These are phyloP conservation scores for Polylopha cassiicola DNA, from an alignment of 2,888 invertebrate species.

Conservation along the genomic window DNA sequence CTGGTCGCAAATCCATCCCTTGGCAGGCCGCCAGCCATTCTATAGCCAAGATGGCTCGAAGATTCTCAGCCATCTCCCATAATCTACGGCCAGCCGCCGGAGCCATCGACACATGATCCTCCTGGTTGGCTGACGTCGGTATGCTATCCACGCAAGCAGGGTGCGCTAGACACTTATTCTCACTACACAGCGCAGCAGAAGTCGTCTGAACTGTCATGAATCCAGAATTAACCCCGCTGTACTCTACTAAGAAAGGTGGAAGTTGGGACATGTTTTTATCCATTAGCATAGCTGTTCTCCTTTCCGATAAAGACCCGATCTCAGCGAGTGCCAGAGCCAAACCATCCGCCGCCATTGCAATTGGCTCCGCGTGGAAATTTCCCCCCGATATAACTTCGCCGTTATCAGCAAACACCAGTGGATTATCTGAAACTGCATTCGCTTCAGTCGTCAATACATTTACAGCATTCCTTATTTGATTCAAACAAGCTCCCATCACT, in stretches of 20 bases:
- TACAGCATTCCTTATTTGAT: constrained; percentile 4
- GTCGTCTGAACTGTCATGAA: constrained; percentile 10
- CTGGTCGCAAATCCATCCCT: constrained; percentile 3
- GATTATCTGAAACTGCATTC: constrained; percentile 6
- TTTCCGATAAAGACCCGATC: constrained; percentile 7
- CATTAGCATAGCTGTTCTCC: constrained; percentile 1
- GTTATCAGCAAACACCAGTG: constrained; percentile 2
- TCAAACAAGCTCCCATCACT: constrained; percentile 9
- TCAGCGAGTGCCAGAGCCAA: constrained; percentile 7
- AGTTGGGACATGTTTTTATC: constrained; percentile 3
- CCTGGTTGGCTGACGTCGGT: constrained; percentile 9
- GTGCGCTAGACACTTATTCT: constrained; percentile 4
- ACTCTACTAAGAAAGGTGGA: constrained; percentile 1
- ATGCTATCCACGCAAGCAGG: constrained; percentile 5
- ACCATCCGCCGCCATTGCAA: constrained; percentile 4
- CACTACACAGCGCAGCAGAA: constrained; percentile 2
- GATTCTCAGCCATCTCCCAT: not conserved
- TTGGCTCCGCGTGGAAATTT: constrained; percentile 9
- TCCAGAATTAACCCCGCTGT: constrained; percentile 2
- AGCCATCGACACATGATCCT: constrained; percentile 10
- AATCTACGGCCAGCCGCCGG: constrained; percentile 1
- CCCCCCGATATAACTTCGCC: constrained; percentile 6
- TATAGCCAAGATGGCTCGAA: not conserved
- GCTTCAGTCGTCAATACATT: constrained; percentile 2
- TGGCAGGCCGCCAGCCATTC: constrained; percentile 8